Conservation (phyloP, 2,797 vertebrate species). For the Catamblyrhynchus diadema region DNA sequence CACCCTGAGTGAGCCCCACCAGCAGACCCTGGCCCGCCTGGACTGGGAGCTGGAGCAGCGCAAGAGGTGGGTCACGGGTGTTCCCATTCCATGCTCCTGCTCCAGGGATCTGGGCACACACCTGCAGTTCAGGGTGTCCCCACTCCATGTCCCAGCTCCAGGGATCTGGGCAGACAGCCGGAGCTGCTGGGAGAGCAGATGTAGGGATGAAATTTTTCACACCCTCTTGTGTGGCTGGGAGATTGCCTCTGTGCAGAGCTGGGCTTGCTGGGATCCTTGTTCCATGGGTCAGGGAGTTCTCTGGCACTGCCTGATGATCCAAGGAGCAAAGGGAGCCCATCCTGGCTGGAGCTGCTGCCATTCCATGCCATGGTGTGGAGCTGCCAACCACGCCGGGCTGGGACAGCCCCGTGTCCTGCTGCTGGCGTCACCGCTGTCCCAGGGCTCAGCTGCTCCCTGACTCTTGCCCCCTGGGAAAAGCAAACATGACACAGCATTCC, state of each 20-base stretch:
- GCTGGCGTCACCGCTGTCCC: background rate
- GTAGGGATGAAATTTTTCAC: background rate
- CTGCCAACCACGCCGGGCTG: background rate
- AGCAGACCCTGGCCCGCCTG: conserved; percentile 92
- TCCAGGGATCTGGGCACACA: background rate
- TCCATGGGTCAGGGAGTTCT: background rate
- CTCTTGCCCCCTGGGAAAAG: background rate
- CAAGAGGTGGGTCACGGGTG: conserved; percentile 80
- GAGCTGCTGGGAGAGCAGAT: background rate
- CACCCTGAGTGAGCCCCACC: conserved; percentile 88
- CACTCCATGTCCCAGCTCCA: background rate
- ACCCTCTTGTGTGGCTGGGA: accelerated
- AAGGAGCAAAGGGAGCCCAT: background rate
- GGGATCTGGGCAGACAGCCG: background rate
- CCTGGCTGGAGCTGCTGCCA: background rate
- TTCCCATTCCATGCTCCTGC: accelerated
- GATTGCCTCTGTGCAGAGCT: background rate
- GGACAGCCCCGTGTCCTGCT: background rate
- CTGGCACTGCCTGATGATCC: background rate
- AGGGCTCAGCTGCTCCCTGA: background rate
- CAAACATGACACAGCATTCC: background rate
- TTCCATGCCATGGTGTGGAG: background rate
- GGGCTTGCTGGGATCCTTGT: background rate
- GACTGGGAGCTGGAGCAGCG: conserved; percentile 99
- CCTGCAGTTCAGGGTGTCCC: background rate